These are phyloP conservation scores for Pseudocheirus occidentalis DNA, from an alignment of 2,797 vertebrate genomes.

Conservation along the genomic window DNA sequence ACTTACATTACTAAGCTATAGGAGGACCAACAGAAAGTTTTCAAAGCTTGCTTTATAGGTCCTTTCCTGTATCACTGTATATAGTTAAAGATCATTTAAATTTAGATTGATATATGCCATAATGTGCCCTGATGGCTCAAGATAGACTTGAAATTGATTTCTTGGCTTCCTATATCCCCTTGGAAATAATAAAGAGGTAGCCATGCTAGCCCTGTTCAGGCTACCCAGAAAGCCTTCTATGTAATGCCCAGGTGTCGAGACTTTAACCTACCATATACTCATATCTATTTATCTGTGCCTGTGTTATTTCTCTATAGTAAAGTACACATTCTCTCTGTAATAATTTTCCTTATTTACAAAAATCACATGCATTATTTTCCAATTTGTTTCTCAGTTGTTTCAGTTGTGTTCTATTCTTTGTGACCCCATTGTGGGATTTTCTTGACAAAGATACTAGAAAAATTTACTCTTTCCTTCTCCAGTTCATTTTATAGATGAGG, in stretches of 20 bases:
- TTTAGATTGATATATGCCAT: background rate
- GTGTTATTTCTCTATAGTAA: background rate
- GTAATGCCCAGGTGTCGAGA: background rate
- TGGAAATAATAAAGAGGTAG: background rate
- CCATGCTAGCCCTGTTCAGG: background rate
- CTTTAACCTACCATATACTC: background rate
- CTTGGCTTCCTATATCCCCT: background rate
- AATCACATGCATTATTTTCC: background rate
- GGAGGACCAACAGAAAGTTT: background rate
- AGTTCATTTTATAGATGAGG: background rate
- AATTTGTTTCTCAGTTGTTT: background rate
- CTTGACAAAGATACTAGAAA: background rate
- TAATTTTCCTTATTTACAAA: background rate
- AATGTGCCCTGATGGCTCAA: background rate
- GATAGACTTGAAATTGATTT: background rate
- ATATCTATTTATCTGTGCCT: background rate
- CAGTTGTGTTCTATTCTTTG: background rate
- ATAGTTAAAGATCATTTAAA: background rate
- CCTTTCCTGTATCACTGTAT: background rate
- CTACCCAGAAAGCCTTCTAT: background rate
- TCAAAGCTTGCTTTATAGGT: background rate
- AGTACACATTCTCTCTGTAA: background rate
- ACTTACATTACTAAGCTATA: background rate
- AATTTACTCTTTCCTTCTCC: background rate
- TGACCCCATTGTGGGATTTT: background rate